These are phyloP conservation scores for Pheosia gnoma DNA, from an alignment of 2,888 invertebrate genomes.

Conservation along the genomic window DNA sequence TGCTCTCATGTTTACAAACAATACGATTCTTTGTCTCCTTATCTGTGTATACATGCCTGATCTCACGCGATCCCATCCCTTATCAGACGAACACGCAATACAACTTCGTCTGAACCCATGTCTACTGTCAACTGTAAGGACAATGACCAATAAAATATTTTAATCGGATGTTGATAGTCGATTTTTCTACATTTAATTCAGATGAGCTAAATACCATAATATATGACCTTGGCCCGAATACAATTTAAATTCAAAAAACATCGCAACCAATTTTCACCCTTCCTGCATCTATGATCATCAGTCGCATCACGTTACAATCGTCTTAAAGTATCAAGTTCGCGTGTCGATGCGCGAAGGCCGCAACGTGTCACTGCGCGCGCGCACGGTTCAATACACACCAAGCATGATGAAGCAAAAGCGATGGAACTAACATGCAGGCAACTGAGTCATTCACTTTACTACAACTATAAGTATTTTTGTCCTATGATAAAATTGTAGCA, in stretches of 20 bases:
- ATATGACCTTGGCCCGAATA: background rate
- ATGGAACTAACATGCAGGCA: no score
- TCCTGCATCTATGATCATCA: background rate
- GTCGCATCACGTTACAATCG: background rate
- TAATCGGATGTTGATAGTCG: background rate
- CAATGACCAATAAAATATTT: background rate
- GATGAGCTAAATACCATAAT: no score
- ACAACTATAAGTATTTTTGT: no score
- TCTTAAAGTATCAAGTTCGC: background rate
- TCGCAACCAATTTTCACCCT: background rate
- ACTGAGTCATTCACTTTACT: no score
- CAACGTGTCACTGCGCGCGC: constrained; percentile 7
- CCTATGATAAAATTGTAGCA: no score
- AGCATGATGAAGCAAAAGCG: background rate
- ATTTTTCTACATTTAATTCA: no score
- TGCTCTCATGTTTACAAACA: background rate
- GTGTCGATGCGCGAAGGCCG: constrained; percentile 13
- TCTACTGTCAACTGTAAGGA: background rate
- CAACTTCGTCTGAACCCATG: background rate
- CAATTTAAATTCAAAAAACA: background rate
- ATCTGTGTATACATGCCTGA: background rate
- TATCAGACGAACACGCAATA: constrained; percentile 3
- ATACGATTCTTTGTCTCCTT: background rate
- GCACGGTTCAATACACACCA: constrained; percentile 7
- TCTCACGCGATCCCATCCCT: constrained; percentile 1